These are phyloP conservation scores for Rhynchomys soricoides DNA, from an alignment of 2,113 vertebrate genomes.

Conservation along the genomic window DNA sequence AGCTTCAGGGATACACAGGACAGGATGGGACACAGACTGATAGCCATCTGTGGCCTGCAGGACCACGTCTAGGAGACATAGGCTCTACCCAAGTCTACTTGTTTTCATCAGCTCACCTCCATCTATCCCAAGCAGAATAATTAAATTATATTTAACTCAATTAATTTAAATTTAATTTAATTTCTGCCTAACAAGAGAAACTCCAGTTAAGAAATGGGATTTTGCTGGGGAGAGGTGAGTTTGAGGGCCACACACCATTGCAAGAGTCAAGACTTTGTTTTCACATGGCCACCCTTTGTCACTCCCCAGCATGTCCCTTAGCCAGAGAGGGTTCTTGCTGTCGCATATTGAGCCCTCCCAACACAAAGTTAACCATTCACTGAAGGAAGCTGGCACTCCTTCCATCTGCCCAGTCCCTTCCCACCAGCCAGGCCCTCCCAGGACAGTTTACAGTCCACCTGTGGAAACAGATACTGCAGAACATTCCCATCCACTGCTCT, in stretches of 20 bases:
- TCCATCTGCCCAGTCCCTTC: not conserved
- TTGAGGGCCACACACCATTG: not conserved
- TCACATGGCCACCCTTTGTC: not conserved
- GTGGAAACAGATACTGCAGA: not conserved
- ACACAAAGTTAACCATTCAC: not conserved
- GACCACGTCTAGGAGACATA: not conserved
- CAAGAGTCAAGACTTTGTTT: not conserved
- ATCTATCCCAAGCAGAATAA: not conserved
- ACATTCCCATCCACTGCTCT: not conserved
- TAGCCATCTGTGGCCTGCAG: not conserved
- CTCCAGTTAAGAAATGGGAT: constrained; percentile 44
- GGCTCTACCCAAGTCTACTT: not conserved
- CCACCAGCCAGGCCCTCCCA: not conserved
- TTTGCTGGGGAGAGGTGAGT: not conserved
- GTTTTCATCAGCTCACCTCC: not conserved
- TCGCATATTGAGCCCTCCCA: not conserved
- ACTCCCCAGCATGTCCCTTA: not conserved
- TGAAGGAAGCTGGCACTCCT: not conserved
- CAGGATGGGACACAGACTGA: not conserved
- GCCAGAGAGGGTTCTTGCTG: not conserved
- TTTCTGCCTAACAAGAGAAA: constrained; percentile 58
- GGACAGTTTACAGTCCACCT: not conserved
- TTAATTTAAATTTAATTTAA: constrained; percentile 48
- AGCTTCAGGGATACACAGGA: not conserved
- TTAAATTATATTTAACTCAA: constrained; percentile 52